A percentile compares a stretch with the other conserved stretches of the same genome.
phyloP scores from a whole-genome alignment of 2,888 invertebrate genomes.

The Chelonus formosanus region DNA sequence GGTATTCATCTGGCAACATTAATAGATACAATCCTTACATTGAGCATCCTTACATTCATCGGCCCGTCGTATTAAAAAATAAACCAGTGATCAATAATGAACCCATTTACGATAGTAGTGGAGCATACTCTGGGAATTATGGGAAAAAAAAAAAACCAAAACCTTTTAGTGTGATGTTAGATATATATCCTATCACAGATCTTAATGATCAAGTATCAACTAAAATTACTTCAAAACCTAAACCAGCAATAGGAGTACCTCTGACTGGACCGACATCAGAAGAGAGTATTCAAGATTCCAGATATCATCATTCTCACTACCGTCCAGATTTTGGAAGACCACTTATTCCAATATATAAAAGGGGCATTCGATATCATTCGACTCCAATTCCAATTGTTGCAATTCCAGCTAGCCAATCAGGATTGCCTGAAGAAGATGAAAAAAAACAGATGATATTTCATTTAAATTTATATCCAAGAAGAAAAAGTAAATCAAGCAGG shows the following conservation, averaged over 20 bases:
- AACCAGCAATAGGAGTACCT: constrained; percentile 7
- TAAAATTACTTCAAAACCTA: constrained; percentile 47
- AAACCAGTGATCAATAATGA: constrained; percentile 40
- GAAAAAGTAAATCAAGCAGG: constrained; percentile 60
- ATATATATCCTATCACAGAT: constrained; percentile 71
- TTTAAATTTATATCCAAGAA: constrained; percentile 72
- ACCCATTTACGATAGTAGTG: constrained; percentile 47
- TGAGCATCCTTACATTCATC: constrained; percentile 47
- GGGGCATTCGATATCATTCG: constrained; percentile 39
- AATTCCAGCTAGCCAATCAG: constrained; percentile 42
- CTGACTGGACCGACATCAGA: constrained; percentile 35
- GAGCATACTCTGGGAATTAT: constrained; percentile 38
- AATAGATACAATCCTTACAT: constrained; percentile 55
- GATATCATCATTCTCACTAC: no score
- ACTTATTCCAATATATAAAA: constrained; percentile 45
- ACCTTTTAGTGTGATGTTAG: constrained; percentile 74
- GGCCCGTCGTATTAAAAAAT: constrained; percentile 46
- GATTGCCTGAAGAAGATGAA: constrained; percentile 53
- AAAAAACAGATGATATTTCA: constrained; percentile 73
- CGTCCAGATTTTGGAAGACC: constrained; percentile 50
- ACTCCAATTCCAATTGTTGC: constrained; percentile 45
- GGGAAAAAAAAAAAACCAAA: constrained; percentile 58
- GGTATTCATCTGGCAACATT: constrained; percentile 57
- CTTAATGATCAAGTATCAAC: constrained; percentile 48
- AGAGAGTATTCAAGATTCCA: constrained; percentile 33